phyloP scores from a whole-genome alignment of 2,113 vertebrate genomes.

The Pelecanus crispus region DNA sequence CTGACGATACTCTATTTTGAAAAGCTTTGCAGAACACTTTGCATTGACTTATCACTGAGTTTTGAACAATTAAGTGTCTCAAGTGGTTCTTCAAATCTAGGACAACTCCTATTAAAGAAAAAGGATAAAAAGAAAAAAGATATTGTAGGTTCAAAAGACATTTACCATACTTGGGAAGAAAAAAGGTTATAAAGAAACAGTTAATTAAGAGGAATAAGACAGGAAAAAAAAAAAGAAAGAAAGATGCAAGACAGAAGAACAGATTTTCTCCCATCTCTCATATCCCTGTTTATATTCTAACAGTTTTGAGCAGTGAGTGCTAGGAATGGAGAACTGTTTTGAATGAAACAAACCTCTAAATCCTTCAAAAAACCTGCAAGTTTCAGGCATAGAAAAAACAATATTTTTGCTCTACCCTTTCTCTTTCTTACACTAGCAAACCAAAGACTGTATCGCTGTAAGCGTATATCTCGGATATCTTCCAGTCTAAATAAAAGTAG shows the following conservation, averaged over 20 bases:
- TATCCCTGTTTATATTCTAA: not conserved
- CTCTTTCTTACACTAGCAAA: not conserved
- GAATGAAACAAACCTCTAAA: not conserved
- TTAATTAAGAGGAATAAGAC: not conserved
- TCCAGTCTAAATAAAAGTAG: not conserved
- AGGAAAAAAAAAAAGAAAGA: not conserved
- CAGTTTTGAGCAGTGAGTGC: not conserved
- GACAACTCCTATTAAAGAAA: not conserved
- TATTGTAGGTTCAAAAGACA: not conserved
- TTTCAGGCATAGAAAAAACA: not conserved
- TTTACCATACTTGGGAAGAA: not conserved
- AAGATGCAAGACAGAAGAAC: not conserved
- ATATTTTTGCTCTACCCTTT: not conserved
- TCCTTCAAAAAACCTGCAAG: not conserved
- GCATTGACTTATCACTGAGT: not conserved
- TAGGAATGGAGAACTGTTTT: not conserved
- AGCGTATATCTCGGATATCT: not conserved
- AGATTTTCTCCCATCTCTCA: not conserved
- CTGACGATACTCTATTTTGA: not conserved
- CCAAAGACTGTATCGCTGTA: not conserved
- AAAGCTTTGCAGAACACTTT: not conserved
- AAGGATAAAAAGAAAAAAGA: not conserved
- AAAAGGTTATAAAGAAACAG: not conserved
- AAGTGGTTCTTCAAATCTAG: not conserved
- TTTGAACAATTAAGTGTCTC: not conserved